A percentile compares a stretch with the other conserved stretches of the same genome.
phyloP scores from a whole-genome alignment of 2,113 vertebrate genomes.

The Lophura nycthemera region DNA sequence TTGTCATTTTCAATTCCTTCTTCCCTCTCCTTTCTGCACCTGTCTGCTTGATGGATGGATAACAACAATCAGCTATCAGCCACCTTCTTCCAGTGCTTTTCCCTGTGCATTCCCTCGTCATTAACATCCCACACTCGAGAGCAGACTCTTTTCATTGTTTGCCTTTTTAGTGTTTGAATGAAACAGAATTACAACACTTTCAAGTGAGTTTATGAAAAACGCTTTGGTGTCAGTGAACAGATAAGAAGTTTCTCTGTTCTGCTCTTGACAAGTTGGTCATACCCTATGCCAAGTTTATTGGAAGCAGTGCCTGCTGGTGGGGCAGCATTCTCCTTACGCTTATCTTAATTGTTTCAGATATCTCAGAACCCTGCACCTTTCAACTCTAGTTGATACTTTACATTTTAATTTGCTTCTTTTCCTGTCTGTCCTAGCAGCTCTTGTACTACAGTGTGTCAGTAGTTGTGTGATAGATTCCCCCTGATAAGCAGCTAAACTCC shows the following conservation, averaged over 20 bases:
- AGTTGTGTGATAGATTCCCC: not conserved
- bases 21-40: constrained; percentile 27
- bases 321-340: not conserved
- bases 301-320: not conserved
- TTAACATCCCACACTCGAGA: not conserved
- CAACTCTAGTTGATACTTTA: not conserved
- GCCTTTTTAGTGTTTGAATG: not conserved
- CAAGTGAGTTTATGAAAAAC: not conserved
- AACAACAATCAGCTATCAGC: constrained; percentile 28
- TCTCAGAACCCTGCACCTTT: not conserved
- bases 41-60: constrained; percentile 29
- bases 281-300: not conserved
- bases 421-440: not conserved
- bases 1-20: constrained; percentile 20
- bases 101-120: not conserved
- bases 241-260: not conserved
- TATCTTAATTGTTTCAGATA: not conserved
- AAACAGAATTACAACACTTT: constrained; percentile 24
- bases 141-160: constrained; percentile 1
- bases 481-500: not conserved
- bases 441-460: not conserved
- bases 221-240: not conserved
- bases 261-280: not conserved
- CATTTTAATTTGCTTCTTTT: not conserved
- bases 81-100: not conserved